These are phyloP conservation scores for Dastarcus helophoroides DNA, from an alignment of 2,888 invertebrate species.

Conservation along the genomic window DNA sequence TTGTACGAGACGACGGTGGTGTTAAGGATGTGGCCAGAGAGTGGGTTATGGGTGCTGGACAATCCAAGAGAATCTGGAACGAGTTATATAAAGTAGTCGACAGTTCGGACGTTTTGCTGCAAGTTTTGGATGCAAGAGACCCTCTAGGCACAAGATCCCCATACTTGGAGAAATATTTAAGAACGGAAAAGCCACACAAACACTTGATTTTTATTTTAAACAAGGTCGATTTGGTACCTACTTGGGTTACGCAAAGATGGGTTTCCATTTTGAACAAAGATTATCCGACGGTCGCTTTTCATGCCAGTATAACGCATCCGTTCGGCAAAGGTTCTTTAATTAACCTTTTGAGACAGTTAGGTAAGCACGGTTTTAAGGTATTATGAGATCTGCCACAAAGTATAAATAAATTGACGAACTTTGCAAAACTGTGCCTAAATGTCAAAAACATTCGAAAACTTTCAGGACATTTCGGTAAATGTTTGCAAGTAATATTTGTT, in stretches of 20 bases:
- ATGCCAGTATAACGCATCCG: conserved; percentile 96
- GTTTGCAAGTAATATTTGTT: no score
- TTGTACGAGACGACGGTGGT: conserved; percentile 70
- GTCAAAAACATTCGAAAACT: no score
- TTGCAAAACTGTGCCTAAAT: no score
- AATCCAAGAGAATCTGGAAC: conserved; percentile 97
- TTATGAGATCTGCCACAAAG: neutral
- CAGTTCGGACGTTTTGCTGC: conserved; percentile 93
- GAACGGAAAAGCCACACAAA: conserved; percentile 92
- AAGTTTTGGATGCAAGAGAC: conserved; percentile 94
- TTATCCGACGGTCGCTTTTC: conserved; percentile 96
- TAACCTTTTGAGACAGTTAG: conserved; percentile 89
- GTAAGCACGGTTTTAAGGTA: conserved; percentile 25
- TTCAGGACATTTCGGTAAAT: no score
- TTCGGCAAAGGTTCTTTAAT: conserved; percentile 98
- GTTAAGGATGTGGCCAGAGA: conserved; percentile 73
- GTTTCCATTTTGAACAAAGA: conserved; percentile 87
- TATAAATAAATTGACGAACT: no score
- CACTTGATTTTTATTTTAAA: conserved; percentile 95
- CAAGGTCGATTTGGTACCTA: conserved; percentile 92
- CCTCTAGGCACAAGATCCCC: conserved; percentile 92
- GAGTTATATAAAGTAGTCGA: conserved; percentile 98
- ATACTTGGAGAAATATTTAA: conserved; percentile 83
- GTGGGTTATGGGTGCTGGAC: conserved; percentile 91
- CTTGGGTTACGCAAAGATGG: conserved; percentile 98